A percentile compares a stretch with the other conserved stretches of the same genome.
Conservation (phyloP, 1,140 invertebrate species). For the Drosophila neocordata region DNA sequence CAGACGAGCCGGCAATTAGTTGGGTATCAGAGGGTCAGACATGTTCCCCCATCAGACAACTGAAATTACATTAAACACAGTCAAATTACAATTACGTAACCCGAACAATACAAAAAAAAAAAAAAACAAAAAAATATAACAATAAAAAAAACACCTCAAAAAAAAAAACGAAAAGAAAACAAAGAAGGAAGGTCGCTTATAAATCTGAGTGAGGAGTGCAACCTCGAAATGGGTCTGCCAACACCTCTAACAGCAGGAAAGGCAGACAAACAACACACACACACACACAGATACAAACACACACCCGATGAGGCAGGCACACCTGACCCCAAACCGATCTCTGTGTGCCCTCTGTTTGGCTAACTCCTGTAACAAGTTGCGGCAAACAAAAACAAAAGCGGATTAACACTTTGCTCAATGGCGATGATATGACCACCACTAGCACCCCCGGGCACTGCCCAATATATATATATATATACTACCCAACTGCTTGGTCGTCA, state of each 20-base stretch:
- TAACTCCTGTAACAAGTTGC: slow-evolving; percentile 49
- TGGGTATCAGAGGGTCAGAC: slow-evolving; percentile 12
- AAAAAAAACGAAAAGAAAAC: slow-evolving; percentile 23
- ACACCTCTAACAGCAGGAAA: slow-evolving; percentile 35
- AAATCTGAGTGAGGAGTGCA: slow-evolving; percentile 42
- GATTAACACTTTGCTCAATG: slow-evolving; percentile 75
- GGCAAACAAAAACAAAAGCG: slow-evolving; percentile 76
- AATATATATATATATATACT: too few species aligned
- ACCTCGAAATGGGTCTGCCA: slow-evolving; percentile 46
- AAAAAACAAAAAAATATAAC: slow-evolving; percentile 4
- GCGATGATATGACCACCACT: slow-evolving; percentile 60
- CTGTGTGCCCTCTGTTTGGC: slow-evolving; percentile 14
- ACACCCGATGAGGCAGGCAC: slow-evolving; percentile 31
- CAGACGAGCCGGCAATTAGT: slow-evolving; percentile 30
- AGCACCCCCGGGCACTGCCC: slow-evolving; percentile 4
- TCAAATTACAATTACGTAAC: slow-evolving; percentile 77
- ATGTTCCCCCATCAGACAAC: slow-evolving; percentile 28
- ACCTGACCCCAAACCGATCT: slow-evolving; percentile 48
- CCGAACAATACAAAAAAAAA: slow-evolving; percentile 22
- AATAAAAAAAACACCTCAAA: slow-evolving; percentile 5
- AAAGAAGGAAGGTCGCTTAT: slow-evolving; percentile 19
- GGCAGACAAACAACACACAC: slow-evolving; percentile 11
- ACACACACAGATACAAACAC: slow-evolving; percentile 43
- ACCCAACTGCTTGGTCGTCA: background rate
- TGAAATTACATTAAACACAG: slow-evolving; percentile 74